Conservation (phyloP, 2,888 invertebrate species). For the Petrolisthes cinctipes region DNA sequence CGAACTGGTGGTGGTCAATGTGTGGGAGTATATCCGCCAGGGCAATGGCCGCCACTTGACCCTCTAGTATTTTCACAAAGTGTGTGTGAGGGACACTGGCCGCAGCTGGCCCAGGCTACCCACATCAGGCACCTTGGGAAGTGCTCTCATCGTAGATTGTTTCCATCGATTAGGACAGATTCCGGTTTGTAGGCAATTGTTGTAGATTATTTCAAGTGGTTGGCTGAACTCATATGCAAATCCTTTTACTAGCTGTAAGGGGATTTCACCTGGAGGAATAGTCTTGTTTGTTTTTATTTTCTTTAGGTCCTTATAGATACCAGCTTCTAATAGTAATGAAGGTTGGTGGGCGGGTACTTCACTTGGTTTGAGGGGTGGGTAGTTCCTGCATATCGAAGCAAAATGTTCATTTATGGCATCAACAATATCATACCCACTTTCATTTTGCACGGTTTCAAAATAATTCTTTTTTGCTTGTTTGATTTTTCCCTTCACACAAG, state of each 20-base stretch:
- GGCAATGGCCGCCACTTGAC: not conserved
- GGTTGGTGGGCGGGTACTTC: constrained; percentile 15
- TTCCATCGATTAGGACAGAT: constrained; percentile 2
- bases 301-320: not conserved
- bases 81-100: constrained; percentile 18
- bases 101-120: not conserved
- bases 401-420: constrained; percentile 3
- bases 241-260: not conserved
- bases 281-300: not conserved
- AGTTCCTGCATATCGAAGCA: not conserved
- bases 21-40: not conserved
- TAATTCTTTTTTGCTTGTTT: constrained; percentile 3
- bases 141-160: not conserved
- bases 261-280: not conserved
- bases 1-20: constrained; percentile 13
- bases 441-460: constrained; percentile 1
- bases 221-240: not conserved
- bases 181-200: not conserved
- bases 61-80: not conserved
- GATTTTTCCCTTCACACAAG: not conserved
- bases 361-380: not conserved
- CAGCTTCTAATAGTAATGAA: not conserved
- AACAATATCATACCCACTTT: not conserved
- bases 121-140: not conserved
- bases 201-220: not conserved